phyloP scores from a whole-genome alignment of 2,797 vertebrate genomes.

The Sebastes elongatus region DNA sequence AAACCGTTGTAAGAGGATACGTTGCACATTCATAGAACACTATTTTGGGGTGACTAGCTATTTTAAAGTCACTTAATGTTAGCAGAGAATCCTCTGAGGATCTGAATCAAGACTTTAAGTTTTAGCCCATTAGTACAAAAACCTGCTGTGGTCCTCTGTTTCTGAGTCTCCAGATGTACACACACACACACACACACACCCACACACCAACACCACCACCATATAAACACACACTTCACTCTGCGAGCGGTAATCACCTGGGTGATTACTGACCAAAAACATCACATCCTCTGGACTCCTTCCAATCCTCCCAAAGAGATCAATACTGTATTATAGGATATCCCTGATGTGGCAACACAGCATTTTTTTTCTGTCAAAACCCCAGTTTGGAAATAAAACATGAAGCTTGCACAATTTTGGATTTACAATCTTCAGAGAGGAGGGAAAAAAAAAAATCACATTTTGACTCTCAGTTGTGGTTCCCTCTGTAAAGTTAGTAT shows the following conservation, averaged over 20 bases:
- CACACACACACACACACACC: background rate
- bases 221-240: slow-evolving; percentile 1
- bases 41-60: background rate
- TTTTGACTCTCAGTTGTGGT: background rate
- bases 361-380: slow-evolving; percentile 61
- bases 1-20: background rate
- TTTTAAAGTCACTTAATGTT: background rate
- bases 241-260: slow-evolving; percentile 15
- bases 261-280: slow-evolving; percentile 64
- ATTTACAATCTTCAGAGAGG: slow-evolving; percentile 30
- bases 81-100: background rate
- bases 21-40: background rate
- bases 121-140: slow-evolving; percentile 11
- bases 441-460: background rate
- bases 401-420: slow-evolving; percentile 58
- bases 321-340: slow-evolving; percentile 60
- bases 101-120: background rate
- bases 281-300: slow-evolving; percentile 30
- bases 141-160: background rate
- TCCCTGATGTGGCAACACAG: slow-evolving; percentile 55
- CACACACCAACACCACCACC: background rate
- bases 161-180: background rate
- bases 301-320: slow-evolving; percentile 43
- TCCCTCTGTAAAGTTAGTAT: slow-evolving; percentile 20
- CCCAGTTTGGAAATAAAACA: slow-evolving; percentile 57